Conservation (phyloP, 2,113 vertebrate species). For the Prietella phreatophila region DNA sequence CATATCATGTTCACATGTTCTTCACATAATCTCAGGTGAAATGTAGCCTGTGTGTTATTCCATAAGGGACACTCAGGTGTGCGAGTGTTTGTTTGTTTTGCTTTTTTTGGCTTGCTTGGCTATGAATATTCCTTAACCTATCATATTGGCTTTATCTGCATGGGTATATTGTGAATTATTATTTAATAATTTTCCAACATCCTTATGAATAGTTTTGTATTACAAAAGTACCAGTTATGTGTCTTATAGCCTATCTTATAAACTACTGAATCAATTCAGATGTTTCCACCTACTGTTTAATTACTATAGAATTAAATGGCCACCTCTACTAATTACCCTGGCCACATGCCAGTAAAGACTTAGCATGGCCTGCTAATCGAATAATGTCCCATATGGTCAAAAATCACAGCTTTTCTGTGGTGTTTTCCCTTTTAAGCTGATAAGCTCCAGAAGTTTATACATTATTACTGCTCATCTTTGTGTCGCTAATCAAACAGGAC, state of each 20-base stretch:
- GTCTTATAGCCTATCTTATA: slow-evolving; percentile 1
- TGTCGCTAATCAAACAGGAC: slow-evolving; percentile 25
- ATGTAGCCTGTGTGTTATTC: background rate
- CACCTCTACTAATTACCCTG: slow-evolving; percentile 49
- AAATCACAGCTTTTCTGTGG: slow-evolving; percentile 50
- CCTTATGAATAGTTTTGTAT: background rate
- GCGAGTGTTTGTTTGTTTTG: background rate
- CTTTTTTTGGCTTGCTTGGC: too few species aligned
- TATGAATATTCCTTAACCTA: background rate
- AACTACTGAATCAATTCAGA: slow-evolving; percentile 12
- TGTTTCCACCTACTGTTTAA: slow-evolving; percentile 39
- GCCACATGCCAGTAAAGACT: slow-evolving; percentile 47
- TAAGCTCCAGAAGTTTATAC: slow-evolving; percentile 43
- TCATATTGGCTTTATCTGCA: background rate
- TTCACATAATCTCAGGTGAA: background rate
- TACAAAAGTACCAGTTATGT: background rate
- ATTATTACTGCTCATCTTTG: slow-evolving; percentile 50
- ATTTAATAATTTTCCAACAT: background rate
- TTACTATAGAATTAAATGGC: slow-evolving; percentile 33
- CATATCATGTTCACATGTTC: background rate
- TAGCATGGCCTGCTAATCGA: slow-evolving; percentile 51
- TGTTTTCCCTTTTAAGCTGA: slow-evolving; percentile 53
- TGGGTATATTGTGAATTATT: background rate
- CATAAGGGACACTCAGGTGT: background rate
- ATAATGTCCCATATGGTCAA: slow-evolving; percentile 52